Conservation (phyloP, 2,113 vertebrate genomes). For the Tetrax tetrax region DNA sequence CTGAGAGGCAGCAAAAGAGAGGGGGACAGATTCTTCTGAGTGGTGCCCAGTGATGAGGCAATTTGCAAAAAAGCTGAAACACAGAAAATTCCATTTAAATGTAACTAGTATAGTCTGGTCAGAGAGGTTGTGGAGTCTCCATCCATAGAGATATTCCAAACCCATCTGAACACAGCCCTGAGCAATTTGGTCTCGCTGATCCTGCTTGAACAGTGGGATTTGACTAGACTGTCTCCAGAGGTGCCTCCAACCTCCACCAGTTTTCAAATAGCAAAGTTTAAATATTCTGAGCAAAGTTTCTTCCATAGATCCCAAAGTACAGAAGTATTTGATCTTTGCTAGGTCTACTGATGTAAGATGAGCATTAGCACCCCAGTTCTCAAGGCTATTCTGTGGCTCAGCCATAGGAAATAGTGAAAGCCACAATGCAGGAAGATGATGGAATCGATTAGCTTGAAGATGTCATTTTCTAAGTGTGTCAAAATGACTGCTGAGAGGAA, state of each 20-base stretch:
- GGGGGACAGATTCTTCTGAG: background rate
- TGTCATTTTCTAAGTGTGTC: background rate
- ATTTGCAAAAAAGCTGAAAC: background rate
- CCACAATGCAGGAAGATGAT: accelerated
- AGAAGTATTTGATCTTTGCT: background rate
- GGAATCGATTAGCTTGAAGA: background rate
- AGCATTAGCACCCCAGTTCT: background rate
- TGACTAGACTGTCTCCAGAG: background rate
- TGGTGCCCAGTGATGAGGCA: background rate
- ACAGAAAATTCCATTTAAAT: background rate
- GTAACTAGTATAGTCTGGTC: background rate
- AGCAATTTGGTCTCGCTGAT: background rate
- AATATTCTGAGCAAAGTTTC: background rate
- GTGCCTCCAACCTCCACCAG: background rate
- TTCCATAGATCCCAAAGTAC: background rate
- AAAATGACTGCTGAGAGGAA: background rate
- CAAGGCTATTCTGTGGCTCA: background rate
- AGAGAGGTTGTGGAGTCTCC: background rate
- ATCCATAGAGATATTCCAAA: background rate
- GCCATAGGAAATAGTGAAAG: background rate
- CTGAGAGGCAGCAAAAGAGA: background rate
- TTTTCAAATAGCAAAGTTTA: background rate
- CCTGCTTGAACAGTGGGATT: background rate
- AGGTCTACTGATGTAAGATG: accelerated
- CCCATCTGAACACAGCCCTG: background rate